A percentile compares a stretch with the other conserved stretches of the same genome.
These are phyloP conservation scores for Cistogaster globosa DNA, from an alignment of 2,888 invertebrate species.

Conservation along the genomic window DNA sequence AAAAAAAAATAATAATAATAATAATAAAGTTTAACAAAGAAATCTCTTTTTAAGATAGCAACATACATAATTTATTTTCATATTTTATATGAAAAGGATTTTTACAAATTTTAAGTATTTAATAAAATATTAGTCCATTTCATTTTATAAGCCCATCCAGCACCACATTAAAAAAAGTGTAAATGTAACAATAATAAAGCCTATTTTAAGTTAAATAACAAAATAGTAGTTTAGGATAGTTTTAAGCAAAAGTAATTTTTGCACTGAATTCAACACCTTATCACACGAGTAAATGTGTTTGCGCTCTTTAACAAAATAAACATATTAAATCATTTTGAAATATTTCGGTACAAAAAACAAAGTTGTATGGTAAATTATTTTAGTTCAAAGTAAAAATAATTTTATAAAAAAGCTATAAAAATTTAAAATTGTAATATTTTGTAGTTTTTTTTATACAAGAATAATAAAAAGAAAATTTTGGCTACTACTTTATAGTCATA, in stretches of 20 bases:
- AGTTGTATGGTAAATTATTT: neutral
- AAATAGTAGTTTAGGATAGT: neutral
- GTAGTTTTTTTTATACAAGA: neutral
- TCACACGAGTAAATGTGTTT: no score
- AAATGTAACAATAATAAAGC: slow-evolving; percentile 50
- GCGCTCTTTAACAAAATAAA: no score
- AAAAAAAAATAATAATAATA: no score
- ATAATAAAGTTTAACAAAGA: no score
- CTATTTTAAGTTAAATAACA: neutral
- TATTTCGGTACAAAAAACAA: neutral
- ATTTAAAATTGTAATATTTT: neutral
- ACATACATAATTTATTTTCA: no score
- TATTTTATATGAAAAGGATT: neutral
- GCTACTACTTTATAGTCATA: slow-evolving; percentile 64
- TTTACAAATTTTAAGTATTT: slow-evolving; percentile 9
- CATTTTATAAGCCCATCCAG: slow-evolving; percentile 47
- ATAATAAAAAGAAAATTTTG: slow-evolving; percentile 35
- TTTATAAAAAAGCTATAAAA: neutral
- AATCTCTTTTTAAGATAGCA: no score
- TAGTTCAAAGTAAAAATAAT: slow-evolving; percentile 10
- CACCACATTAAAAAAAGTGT: slow-evolving; percentile 47
- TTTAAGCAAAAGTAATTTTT: neutral
- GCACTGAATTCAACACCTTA: no score
- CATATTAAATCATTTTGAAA: no score
- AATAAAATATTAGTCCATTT: slow-evolving; percentile 14